Evolutionary conservation across 2,113 vertebrate species (phyloP).

Genomic region (Siniperca chuatsi): DNA sequence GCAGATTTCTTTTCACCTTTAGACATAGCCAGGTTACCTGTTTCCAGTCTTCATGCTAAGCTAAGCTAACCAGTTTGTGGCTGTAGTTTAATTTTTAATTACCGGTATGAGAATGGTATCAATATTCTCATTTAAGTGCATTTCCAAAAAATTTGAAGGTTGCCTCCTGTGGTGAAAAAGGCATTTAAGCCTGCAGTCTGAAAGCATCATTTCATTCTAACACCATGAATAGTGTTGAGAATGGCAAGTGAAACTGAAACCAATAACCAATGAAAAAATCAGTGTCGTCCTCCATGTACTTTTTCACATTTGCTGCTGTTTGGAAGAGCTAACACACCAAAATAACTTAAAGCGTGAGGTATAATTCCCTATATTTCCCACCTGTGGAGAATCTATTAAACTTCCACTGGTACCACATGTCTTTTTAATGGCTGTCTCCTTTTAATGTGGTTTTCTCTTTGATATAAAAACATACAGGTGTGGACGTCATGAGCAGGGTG

Average conservation of each 20-base stretch:
- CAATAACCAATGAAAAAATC: neutral
- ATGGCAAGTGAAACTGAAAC: neutral
- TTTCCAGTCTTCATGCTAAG: neutral
- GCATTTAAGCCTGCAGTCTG: neutral
- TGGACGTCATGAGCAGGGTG: neutral
- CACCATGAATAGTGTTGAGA: neutral
- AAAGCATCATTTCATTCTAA: neutral
- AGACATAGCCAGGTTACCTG: neutral
- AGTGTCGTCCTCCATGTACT: neutral
- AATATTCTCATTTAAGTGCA: no score
- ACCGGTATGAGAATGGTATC: neutral
- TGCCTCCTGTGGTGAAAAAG: neutral
- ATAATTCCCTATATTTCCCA: neutral
- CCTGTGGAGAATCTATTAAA: conserved; percentile 1
- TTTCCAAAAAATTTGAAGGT: no score
- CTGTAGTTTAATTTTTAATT: neutral
- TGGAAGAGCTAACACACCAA: neutral
- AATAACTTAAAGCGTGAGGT: neutral
- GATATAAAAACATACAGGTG: neutral
- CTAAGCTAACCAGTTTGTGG: neutral
- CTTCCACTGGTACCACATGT: neutral
- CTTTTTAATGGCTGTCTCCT: neutral
- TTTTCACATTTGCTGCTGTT: neutral
- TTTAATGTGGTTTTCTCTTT: neutral
- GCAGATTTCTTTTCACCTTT: neutral